Evolutionary conservation across 1,140 invertebrate species (phyloP), one percentile per base, ranked within the genome.

Genomic region (Ceratina australensis): DNA sequence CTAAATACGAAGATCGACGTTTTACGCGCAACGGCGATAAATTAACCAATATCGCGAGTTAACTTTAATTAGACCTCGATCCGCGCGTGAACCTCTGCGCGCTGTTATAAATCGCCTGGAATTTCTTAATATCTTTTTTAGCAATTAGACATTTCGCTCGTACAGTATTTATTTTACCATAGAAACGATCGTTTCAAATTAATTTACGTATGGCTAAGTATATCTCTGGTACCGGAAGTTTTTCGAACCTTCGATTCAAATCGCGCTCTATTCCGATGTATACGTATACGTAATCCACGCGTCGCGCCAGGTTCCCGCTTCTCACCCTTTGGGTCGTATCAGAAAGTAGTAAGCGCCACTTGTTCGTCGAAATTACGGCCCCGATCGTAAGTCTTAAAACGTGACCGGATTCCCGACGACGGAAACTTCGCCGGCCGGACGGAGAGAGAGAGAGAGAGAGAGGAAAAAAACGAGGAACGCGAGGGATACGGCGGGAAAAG

Each of bases 381-480:
- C 49, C 49, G 82, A 84, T 81, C 84, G 81, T 85, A 85, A 85
- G 79, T 85, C 82, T 78, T 81, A 85, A 85, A 85, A 85, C 84
- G 84, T 85, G 84, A 78, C 68, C 15, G 64, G 83, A 61, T 72
- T 84, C 28, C 63, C 56, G 54, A 84, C 42, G n/a, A 76, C 10
- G 8, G 24, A 26, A 74, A 24, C 20, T 47, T 13, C 28, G 15
- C 22, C 63, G 2, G 42, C 15, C 24, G 8, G 42, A 75, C 22
- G 24, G 26, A 63, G 13, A 54, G 47, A 52, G 22, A 22, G 12
- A 16, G 52, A 54, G 52, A 54, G 50, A 52, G 54, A 67, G 66
- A 49, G 22, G 72, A 13, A n/a, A 13, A n/a, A 13, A 24, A 22
- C 18, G 60, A 16, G 20, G 3, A 69, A 72, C 79, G 71, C n/a